phyloP scores from a whole-genome alignment of 1,140 invertebrate genomes.

The Saccostrea echinata region DNA sequence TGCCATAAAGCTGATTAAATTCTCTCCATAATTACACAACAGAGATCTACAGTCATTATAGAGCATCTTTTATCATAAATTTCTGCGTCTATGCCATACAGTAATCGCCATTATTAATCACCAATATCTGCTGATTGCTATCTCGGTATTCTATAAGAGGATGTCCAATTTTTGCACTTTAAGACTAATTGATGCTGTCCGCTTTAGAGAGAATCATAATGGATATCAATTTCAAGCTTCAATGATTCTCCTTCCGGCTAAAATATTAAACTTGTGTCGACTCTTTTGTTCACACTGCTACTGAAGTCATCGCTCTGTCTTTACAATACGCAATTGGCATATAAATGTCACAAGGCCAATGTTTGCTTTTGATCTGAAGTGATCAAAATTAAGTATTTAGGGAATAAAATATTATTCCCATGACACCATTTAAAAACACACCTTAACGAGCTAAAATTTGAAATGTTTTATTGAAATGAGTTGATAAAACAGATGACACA shows the following conservation, averaged over 20 bases:
- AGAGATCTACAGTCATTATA: neutral
- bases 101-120: neutral
- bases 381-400: constrained; percentile 8
- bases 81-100: neutral
- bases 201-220: constrained; percentile 8
- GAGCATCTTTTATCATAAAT: neutral
- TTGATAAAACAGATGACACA: neutral
- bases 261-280: constrained; percentile 2
- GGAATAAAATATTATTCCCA: constrained; percentile 20
- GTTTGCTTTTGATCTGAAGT: neutral
- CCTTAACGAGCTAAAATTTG: neutral
- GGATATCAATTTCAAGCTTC: constrained; percentile 23
- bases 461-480: constrained; percentile 13
- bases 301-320: neutral
- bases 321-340: constrained; percentile 23
- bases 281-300: neutral
- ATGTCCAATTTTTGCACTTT: constrained; percentile 36
- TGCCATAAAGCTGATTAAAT: constrained; percentile 29
- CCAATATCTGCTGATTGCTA: neutral
- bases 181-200: neutral
- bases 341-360: constrained; percentile 29
- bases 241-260: neutral
- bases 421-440: constrained; percentile 18
- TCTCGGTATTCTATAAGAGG: neutral
- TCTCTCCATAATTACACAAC: neutral